A percentile compares a stretch with the other conserved stretches of the same genome.
phyloP scores from a whole-genome alignment of 1,140 invertebrate species.

The Probaryconus sp. region DNA sequence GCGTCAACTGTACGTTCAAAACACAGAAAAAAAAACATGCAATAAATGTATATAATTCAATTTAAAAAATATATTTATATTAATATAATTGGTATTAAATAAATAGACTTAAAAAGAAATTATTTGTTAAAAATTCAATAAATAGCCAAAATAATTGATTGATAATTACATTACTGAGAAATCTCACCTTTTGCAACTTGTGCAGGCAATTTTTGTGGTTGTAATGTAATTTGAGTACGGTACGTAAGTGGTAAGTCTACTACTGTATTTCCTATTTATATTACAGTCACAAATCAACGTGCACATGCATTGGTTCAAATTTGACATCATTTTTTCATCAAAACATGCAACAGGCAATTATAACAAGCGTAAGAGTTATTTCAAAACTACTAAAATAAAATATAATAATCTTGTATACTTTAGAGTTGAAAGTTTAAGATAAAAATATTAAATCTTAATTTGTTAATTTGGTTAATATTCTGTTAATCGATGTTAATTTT shows the following conservation, averaged over 20 bases:
- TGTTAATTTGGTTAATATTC: too few species aligned
- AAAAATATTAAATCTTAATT: too few species aligned
- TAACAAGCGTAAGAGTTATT: too few species aligned
- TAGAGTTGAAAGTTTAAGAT: too few species aligned
- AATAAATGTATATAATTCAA: slow-evolving; percentile 25
- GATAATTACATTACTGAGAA: too few species aligned
- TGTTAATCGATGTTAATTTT: too few species aligned
- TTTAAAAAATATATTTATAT: too few species aligned
- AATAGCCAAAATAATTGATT: too few species aligned
- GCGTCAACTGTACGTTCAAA: slow-evolving; percentile 67
- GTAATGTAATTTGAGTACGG: slow-evolving; percentile 2
- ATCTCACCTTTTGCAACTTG: too few species aligned
- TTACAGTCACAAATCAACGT: slow-evolving; percentile 14
- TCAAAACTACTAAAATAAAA: too few species aligned
- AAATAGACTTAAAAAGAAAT: background rate
- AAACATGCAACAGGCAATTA: slow-evolving; percentile 1
- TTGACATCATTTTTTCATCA: slow-evolving; percentile 9
- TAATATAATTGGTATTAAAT: background rate
- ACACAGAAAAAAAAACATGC: slow-evolving; percentile 65
- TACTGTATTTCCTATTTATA: background rate
- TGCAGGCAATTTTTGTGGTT: background rate
- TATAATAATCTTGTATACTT: too few species aligned
- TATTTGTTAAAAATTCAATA: background rate
- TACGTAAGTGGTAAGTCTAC: slow-evolving; percentile 17
- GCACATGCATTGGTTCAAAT: slow-evolving; percentile 26